Base-by-base conservation (phyloP, 1,140 invertebrate genomes). In the Brachionus manjavacas region DNA sequence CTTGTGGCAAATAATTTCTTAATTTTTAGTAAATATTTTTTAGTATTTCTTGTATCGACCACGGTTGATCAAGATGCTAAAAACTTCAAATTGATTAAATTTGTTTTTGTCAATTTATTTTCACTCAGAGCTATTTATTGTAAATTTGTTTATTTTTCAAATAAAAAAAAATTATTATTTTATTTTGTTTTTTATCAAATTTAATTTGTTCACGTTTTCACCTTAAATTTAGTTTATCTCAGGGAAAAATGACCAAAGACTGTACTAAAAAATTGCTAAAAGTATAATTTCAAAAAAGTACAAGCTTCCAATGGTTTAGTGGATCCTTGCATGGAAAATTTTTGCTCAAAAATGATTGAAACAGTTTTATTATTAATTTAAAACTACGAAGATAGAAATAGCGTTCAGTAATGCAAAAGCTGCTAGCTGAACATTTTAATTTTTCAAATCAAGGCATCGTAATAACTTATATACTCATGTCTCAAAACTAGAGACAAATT, bases 41-140 rank as follows among this genome's bases (percentile, higher is more conserved):
- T 9, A 20, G 0, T 23, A 60, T 60, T 60, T 60, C 8, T 60
- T 23, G 20, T 60, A 46, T 23, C 7, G 6, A 20, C 20, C 8
- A 20, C 25, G 16, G 8, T 60, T 23, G 16, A 60, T 60, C n/a
- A 60, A 60, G 20, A 60, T 60, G 2, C 25, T 6, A 60, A 60
- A 60, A 60, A 20, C 20, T 8, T 60, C 52, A 60, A 60, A 60
- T 60, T 60, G 52, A 60, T 60, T 60, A 60, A 60, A 60, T 60
- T 60, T 60, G 52, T 60, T 60, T 60, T 60, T 60, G 52, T 60
- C 52, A 60, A 60, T 60, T 60, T 20, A 60, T 60, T 60, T 60
- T 60, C n/a, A 16, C 52, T 9, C 9, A 20, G 20, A 60, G 52
- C 52, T 60, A 60, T 60, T 60, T 60, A 60, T 20, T 60, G 16